Conservation (phyloP, 2,888 invertebrate genomes). For the Drosophila mercatorum region DNA sequence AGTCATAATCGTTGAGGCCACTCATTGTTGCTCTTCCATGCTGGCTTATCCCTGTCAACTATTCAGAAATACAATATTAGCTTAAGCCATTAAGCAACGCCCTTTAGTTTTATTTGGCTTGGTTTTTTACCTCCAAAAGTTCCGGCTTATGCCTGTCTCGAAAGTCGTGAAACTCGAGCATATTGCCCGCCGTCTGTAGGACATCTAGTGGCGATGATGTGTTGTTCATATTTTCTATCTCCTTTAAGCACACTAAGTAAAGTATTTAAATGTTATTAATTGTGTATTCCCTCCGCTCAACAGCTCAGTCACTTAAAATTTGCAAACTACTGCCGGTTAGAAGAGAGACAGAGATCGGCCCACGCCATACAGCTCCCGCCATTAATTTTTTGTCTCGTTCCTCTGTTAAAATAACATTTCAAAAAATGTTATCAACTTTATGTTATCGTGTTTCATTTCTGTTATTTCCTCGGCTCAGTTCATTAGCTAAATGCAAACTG, state of each 20-base stretch:
- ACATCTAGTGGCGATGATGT: slow-evolving; percentile 86
- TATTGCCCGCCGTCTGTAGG: slow-evolving; percentile 91
- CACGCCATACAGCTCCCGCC: slow-evolving; percentile 63
- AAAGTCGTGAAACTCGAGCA: slow-evolving; percentile 89
- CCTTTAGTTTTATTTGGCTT: not conserved
- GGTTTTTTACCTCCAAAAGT: slow-evolving; percentile 80
- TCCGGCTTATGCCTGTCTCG: slow-evolving; percentile 81
- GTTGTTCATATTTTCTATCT: slow-evolving; percentile 63
- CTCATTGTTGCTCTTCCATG: slow-evolving; percentile 93
- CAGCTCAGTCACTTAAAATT: slow-evolving; percentile 12
- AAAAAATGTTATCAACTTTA: slow-evolving; percentile 27
- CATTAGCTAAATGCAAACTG: too few species aligned
- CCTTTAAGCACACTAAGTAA: not conserved
- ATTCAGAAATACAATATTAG: slow-evolving; percentile 23
- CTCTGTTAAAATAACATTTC: slow-evolving; percentile 20
- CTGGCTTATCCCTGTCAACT: slow-evolving; percentile 88
- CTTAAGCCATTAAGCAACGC: not conserved
- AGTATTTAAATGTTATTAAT: slow-evolving; percentile 7
- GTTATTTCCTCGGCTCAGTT: not conserved
- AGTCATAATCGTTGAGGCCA: slow-evolving; percentile 95
- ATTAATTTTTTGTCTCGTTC: slow-evolving; percentile 41
- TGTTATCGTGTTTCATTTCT: not conserved
- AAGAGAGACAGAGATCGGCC: slow-evolving; percentile 29
- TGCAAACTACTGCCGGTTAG: slow-evolving; percentile 52
- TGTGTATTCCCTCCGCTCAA: not conserved